Percentiles rank a stretch among this genome's conserved stretches.
phyloP scores from a whole-genome alignment of 2,888 invertebrate genomes.

The Dioctria linearis region DNA sequence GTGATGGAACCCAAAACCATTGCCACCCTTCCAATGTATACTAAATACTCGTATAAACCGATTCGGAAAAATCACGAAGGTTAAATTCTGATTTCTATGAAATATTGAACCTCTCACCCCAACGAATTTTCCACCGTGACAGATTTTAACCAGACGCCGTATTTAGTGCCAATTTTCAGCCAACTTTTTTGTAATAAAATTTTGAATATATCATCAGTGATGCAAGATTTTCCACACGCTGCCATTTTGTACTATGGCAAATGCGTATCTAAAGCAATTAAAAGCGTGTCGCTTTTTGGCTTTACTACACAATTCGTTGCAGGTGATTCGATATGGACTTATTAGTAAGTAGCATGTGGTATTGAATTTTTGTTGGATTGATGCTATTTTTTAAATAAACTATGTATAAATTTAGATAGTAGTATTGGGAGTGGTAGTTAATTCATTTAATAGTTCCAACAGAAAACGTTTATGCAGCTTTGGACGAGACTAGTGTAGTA shows the following conservation, averaged over 20 bases:
- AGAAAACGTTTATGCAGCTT: no score
- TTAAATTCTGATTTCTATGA: constrained; percentile 23
- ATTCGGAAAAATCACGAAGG: no score
- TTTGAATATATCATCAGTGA: not conserved
- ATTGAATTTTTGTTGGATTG: no score
- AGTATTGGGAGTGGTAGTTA: no score
- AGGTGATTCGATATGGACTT: constrained; percentile 5
- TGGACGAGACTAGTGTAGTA: no score
- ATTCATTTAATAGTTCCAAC: no score
- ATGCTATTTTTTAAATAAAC: no score
- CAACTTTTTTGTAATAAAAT: not conserved
- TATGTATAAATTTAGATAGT: no score
- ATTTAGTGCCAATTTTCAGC: not conserved
- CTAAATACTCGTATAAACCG: no score
- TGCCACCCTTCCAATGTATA: no score
- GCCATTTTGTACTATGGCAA: not conserved
- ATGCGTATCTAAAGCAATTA: constrained; percentile 30
- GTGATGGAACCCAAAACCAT: no score
- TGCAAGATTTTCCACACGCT: not conserved
- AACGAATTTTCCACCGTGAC: constrained; percentile 1
- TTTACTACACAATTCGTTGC: not conserved
- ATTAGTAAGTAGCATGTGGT: no score
- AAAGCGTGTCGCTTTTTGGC: constrained; percentile 6
- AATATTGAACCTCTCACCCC: constrained; percentile 17
- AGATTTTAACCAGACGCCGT: constrained; percentile 24